Evolutionary conservation across 2,797 vertebrate genomes (phyloP).

Genomic region (Alauda arvensis): DNA sequence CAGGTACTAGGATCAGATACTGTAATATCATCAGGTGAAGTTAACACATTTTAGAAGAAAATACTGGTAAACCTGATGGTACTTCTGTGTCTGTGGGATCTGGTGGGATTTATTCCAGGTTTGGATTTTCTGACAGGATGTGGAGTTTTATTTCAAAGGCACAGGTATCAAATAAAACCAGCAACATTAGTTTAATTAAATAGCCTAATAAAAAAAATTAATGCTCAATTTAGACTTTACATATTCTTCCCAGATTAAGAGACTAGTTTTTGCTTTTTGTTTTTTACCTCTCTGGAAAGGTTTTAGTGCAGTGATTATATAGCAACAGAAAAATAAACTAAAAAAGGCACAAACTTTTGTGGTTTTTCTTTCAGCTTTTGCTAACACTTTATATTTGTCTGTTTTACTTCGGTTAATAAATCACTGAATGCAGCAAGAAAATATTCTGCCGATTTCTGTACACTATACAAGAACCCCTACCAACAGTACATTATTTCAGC

Average conservation of each 20-base stretch:
- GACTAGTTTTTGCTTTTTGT: neutral
- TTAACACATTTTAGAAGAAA: neutral
- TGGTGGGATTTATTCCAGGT: constrained; percentile 41
- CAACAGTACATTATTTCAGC: constrained; percentile 61
- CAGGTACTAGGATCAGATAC: neutral
- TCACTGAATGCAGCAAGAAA: constrained; percentile 79
- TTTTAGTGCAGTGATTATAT: constrained; percentile 61
- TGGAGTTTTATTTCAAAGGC: constrained; percentile 51
- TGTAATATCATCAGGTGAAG: neutral
- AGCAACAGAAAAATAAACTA: constrained; percentile 57
- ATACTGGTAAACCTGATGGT: constrained; percentile 8
- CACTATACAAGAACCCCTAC: constrained; percentile 76
- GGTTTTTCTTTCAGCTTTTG: constrained; percentile 63
- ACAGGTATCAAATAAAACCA: constrained; percentile 56
- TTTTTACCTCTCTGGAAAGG: constrained; percentile 15
- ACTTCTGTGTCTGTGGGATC: constrained; percentile 26
- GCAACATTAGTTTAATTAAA: constrained; percentile 30
- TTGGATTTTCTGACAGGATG: constrained; percentile 32
- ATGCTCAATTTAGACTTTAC: constrained; percentile 8
- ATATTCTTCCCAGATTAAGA: constrained; percentile 28
- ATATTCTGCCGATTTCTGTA: constrained; percentile 81
- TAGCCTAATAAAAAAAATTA: constrained; percentile 34
- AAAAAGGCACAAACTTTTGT: constrained; percentile 77
- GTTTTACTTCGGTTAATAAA: constrained; percentile 75
- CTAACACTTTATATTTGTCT: constrained; percentile 74